Evolutionary conservation across 1,140 invertebrate genomes (phyloP).

Genomic region (Mizuhopecten yessoensis): DNA sequence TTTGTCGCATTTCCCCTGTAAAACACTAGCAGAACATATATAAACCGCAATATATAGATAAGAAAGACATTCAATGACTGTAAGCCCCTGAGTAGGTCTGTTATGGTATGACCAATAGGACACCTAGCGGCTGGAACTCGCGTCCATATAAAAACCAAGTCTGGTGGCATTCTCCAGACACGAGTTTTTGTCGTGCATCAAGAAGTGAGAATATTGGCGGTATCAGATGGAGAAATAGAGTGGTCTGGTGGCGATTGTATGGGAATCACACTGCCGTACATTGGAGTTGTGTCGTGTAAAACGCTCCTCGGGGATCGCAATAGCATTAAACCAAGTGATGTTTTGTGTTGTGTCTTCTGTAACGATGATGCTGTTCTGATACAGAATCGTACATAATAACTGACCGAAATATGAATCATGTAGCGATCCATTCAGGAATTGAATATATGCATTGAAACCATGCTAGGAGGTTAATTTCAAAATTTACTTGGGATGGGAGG

Average conservation of each 20-base stretch:
- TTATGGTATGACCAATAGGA: background rate
- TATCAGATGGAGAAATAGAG: background rate
- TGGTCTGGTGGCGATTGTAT: background rate
- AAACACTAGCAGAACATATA: background rate
- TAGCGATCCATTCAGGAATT: no score
- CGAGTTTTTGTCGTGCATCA: background rate
- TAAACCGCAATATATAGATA: no score
- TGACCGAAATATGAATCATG: no score
- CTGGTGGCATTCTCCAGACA: background rate
- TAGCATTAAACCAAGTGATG: no score
- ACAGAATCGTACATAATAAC: no score
- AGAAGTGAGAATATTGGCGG: background rate
- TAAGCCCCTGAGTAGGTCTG: background rate
- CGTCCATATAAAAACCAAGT: background rate
- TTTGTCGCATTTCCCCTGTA: background rate
- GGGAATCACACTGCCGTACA: background rate
- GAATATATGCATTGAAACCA: no score
- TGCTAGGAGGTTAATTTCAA: no score
- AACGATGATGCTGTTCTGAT: no score
- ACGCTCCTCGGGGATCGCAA: no score
- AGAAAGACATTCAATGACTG: background rate
- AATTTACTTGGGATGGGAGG: no score
- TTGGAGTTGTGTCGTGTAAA: background rate
- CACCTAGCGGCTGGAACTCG: background rate
- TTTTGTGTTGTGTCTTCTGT: no score